Conservation (phyloP, 30 jellyfish, hydroid and myxozoan species). For the Aurelia aurita complex sp. Pacific region DNA sequence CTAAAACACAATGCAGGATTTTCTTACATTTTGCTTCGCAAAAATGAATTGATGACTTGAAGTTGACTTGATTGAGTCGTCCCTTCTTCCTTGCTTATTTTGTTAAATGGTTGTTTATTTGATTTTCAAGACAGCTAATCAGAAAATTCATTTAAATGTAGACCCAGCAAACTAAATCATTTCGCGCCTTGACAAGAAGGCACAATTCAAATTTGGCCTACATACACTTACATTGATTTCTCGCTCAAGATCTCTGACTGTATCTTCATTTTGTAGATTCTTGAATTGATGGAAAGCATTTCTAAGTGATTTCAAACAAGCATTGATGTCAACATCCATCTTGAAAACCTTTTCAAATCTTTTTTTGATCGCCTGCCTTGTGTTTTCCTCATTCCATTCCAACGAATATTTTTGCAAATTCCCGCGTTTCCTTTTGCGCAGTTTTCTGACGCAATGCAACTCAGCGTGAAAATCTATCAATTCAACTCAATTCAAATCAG, state of each 20-base stretch:
- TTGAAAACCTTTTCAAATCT: not conserved
- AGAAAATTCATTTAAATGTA: no score
- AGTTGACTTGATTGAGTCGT: no score
- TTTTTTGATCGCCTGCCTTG: not conserved
- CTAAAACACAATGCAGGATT: no score
- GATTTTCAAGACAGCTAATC: no score
- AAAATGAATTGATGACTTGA: no score
- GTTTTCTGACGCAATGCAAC: conserved; percentile 28
- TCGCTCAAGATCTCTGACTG: conserved; percentile 39
- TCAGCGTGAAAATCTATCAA: not conserved
- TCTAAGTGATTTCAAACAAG: conserved; percentile 46
- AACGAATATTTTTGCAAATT: conserved; percentile 26
- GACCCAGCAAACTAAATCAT: not conserved
- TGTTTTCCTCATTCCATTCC: not conserved
- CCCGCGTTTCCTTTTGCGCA: conserved; percentile 51
- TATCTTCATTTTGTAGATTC: conserved; percentile 29
- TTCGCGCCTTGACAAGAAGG: not conserved
- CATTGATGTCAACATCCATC: conserved; percentile 43
- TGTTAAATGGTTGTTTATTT: no score
- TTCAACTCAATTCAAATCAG: not conserved
- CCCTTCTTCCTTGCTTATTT: no score
- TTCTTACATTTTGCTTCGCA: no score
- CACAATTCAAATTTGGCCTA: no score
- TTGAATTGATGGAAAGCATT: conserved; percentile 27
- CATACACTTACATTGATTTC: conserved; percentile 42